Percentiles rank a stretch among this genome's conserved stretches.
phyloP scores from a whole-genome alignment of 2,888 invertebrate species.

The Lamellibrachia satsuma region DNA sequence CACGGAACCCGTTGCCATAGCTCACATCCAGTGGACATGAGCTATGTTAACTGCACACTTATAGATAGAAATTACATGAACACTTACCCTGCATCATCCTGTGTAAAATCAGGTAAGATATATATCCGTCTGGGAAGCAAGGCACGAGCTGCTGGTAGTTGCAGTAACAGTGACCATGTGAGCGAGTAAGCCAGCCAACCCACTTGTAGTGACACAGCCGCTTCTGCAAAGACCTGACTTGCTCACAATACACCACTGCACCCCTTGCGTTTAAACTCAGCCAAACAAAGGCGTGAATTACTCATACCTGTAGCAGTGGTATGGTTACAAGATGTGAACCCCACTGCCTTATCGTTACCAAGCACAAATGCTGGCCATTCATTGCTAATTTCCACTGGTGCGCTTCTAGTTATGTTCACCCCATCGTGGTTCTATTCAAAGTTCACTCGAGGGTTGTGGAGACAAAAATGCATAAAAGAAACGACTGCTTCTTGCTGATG shows the following conservation, averaged over 20 bases:
- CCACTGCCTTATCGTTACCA: constrained; percentile 17
- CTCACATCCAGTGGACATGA: not conserved
- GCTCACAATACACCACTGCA: not conserved
- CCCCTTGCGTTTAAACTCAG: constrained; percentile 10
- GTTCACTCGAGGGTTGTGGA: not conserved
- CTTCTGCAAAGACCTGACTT: constrained; percentile 6
- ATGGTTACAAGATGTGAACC: constrained; percentile 7
- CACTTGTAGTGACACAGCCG: not conserved
- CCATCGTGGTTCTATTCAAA: not conserved
- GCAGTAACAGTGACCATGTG: not conserved
- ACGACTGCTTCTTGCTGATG: not conserved
- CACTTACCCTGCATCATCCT: constrained; percentile 17
- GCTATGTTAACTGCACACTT: not conserved
- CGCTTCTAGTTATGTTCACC: not conserved
- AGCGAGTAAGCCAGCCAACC: not conserved
- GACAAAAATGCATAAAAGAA: not conserved
- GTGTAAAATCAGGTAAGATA: not conserved
- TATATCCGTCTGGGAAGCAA: not conserved
- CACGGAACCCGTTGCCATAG: not conserved
- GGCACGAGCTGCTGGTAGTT: not conserved
- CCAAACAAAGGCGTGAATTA: constrained; percentile 13
- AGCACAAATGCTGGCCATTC: not conserved
- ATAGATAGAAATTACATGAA: not conserved
- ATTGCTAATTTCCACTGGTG: not conserved
- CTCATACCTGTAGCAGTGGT: not conserved